Evolutionary conservation across 2,888 invertebrate genomes (phyloP).

Genomic region (Proisotoma minuta): DNA sequence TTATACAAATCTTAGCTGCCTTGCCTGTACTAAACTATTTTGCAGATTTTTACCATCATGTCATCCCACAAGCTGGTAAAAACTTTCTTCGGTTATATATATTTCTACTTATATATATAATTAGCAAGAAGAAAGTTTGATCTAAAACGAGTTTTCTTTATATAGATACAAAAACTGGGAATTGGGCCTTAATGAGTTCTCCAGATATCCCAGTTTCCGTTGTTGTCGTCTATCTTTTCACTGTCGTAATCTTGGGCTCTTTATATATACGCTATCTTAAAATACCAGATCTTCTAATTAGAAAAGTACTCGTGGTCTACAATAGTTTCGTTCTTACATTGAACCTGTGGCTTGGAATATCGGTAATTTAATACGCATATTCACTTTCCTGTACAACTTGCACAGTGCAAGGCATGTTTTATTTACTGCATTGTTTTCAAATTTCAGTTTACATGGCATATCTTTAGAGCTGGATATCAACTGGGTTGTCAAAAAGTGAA

Average conservation of each 20-base stretch:
- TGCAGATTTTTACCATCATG: slow-evolving; percentile 33
- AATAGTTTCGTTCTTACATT: slow-evolving; percentile 39
- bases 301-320: slow-evolving; percentile 28
- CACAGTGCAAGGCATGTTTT: not conserved
- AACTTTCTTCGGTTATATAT: not conserved
- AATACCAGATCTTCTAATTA: slow-evolving; percentile 19
- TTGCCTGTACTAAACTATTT: slow-evolving; percentile 36
- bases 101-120: not conserved
- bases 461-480: slow-evolving; percentile 34
- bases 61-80: slow-evolving; percentile 36
- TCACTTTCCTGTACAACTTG: not conserved
- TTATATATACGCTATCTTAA: slow-evolving; percentile 27
- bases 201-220: slow-evolving; percentile 44
- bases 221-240: slow-evolving; percentile 36
- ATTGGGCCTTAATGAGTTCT: slow-evolving; percentile 50
- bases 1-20: slow-evolving; percentile 27
- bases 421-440: not conserved
- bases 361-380: slow-evolving; percentile 29
- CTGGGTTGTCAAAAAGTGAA: slow-evolving; percentile 39
- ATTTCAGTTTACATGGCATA: slow-evolving; percentile 41
- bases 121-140: too few species aligned
- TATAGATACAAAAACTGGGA: slow-evolving; percentile 49
- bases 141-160: too few species aligned
- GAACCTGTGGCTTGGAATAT: slow-evolving; percentile 38
- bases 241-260: slow-evolving; percentile 34